Evolutionary conservation across 92 coral and sea anemone species (phyloP), one percentile per base, ranked within the genome.

Genomic region (Ricordea florida): DNA sequence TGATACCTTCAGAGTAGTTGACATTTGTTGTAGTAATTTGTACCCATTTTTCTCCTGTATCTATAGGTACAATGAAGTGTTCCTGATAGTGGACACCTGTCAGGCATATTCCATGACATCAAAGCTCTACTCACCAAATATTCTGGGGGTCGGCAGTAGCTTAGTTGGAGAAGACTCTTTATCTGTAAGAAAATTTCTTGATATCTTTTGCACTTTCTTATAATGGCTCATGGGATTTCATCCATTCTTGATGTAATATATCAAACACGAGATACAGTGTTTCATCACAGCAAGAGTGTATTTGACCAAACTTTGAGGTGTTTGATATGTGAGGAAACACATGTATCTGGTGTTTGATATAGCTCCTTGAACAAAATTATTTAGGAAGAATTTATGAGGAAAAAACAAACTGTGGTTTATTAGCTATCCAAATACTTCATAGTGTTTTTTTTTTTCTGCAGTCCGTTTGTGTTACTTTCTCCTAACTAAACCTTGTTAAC

Each of bases 81-180:
- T 94, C 60, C 73, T 94, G 61, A 94, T 94, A 37, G 98, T 94
- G 37, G 98, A 94, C 44, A 94, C 97, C 14, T 94, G 98, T 38
- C 98, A 94, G 71, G 98, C 98, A 10, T 87, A 85, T 60, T 94
- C 98, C 33, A 94, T 94, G 98, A 85, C 93, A 6, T 82, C 71
- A 20, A 80, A 87, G 31, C 72, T 94, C 45, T 94, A 94, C 74
- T 94, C 98, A 1, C 98, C 96, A n/a, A 94, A 91, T 50, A 69
- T 94, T 41, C 88, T 94, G 29, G 97, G 84, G 14, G 94, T 94
- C 22, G 98, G 98, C 40, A 94, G 98, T 61, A 94, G 98, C 72
- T 74, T 88, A 33, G 81, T 94, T 33, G 98, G 98, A 33, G 90
- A 94, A 60, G 98, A 94, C 53, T 94, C 98, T 4, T 82, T 94